Conservation (phyloP, 2,888 invertebrate species). For the Diaprepes abbreviatus region DNA sequence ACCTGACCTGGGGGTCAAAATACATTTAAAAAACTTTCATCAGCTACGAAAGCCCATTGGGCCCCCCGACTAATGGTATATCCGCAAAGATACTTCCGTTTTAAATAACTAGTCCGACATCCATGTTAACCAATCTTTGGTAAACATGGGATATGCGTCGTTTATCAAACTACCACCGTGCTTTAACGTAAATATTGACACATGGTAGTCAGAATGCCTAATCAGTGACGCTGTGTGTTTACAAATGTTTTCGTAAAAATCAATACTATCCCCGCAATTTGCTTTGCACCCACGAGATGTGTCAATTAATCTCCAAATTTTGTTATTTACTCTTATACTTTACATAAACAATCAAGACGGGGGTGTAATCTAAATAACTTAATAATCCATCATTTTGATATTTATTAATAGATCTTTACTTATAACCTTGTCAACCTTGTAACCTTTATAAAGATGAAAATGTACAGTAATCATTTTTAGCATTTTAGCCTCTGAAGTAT, state of each 20-base stretch:
- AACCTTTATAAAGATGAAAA: not conserved
- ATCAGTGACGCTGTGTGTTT: conserved; percentile 52
- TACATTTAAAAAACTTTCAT: no score
- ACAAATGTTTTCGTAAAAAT: conserved; percentile 46
- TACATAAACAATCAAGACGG: conserved; percentile 11
- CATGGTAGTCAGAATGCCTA: conserved; percentile 53
- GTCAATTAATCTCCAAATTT: conserved; percentile 20
- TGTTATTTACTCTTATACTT: conserved; percentile 32
- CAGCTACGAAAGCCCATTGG: no score
- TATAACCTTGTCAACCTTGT: not conserved
- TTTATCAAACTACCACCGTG: conserved; percentile 41
- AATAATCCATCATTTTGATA: conserved; percentile 3
- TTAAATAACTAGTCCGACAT: conserved; percentile 10
- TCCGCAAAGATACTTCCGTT: conserved; percentile 8
- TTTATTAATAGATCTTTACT: not conserved
- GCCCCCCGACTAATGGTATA: no score
- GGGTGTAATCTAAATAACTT: conserved; percentile 25
- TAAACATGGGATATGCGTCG: conserved; percentile 42
- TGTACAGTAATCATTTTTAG: no score
- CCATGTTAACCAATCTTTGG: conserved; percentile 42
- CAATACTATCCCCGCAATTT: conserved; percentile 39
- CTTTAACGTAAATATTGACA: conserved; percentile 54
- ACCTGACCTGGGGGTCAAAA: no score
- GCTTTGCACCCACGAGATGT: conserved; percentile 36
- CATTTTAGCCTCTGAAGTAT: no score